Evolutionary conservation across 1,140 invertebrate genomes (phyloP).

Genomic region (Trialeurodes vaporariorum): DNA sequence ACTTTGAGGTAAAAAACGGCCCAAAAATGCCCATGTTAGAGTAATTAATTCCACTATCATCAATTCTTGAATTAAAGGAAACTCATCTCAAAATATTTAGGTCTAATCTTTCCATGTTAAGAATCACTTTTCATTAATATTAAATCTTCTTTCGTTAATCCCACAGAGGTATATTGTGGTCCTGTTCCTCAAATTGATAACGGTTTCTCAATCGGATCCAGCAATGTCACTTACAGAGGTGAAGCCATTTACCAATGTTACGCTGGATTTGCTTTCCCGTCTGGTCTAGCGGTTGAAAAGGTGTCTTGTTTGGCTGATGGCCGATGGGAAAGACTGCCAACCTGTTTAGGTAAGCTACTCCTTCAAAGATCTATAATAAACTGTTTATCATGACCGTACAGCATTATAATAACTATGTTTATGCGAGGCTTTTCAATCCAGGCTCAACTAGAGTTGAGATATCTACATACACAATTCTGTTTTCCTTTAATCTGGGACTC

Average conservation of each 20-base stretch:
- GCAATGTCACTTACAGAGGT: conserved; percentile 87
- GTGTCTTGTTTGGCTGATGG: conserved; percentile 81
- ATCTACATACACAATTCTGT: too few relatives aligned
- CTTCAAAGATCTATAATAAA: too few relatives aligned
- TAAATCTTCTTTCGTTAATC: conserved; percentile 5
- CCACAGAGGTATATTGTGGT: conserved; percentile 84
- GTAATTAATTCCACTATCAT: too few relatives aligned
- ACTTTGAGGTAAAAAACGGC: too few relatives aligned
- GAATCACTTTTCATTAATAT: conserved; percentile 11
- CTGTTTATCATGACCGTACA: too few relatives aligned
- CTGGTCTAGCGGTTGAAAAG: conserved; percentile 72
- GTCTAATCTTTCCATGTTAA: background rate
- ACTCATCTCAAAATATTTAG: background rate
- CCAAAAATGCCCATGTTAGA: too few relatives aligned
- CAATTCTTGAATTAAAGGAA: conserved; percentile 4
- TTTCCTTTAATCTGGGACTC: too few relatives aligned
- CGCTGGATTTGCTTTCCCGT: conserved; percentile 87
- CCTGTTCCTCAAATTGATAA: conserved; percentile 96
- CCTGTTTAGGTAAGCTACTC: conserved; percentile 70
- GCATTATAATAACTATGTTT: conserved; percentile 20
- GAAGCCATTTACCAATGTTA: conserved; percentile 93
- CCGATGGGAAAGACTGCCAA: conserved; percentile 80
- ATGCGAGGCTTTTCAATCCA: background rate
- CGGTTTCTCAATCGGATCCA: conserved; percentile 88
- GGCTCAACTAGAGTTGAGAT: too few relatives aligned